Conservation (phyloP, 2,797 vertebrate genomes). For the Fringilla coelebs region DNA sequence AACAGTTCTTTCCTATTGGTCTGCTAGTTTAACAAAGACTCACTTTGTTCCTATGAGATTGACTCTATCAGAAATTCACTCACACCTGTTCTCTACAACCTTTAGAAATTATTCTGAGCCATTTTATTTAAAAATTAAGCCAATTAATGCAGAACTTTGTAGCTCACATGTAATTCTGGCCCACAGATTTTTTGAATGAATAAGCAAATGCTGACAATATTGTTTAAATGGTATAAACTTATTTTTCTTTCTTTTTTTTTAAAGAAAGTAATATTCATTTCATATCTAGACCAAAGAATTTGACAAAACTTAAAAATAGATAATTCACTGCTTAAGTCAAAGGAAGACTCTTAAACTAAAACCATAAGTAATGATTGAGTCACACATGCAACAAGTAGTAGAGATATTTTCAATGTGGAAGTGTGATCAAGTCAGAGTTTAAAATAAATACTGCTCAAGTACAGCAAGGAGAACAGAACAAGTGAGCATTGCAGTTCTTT, state of each 20-base stretch:
- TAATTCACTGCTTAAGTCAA: not conserved
- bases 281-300: not conserved
- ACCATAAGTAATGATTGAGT: constrained; percentile 2
- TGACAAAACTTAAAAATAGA: not conserved
- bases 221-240: not conserved
- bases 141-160: not conserved
- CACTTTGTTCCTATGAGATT: not conserved
- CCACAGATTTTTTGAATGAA: not conserved
- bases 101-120: not conserved
- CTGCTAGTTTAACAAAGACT: not conserved
- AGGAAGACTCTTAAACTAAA: not conserved
- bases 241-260: not conserved
- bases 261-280: not conserved
- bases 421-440: not conserved
- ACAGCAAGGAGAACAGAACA: not conserved
- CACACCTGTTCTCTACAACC: not conserved
- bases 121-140: not conserved
- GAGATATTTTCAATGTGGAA: constrained; percentile 20
- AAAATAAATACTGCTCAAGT: not conserved
- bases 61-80: not conserved
- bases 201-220: not conserved
- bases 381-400: not conserved
- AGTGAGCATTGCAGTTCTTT: not conserved
- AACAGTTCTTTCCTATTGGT: not conserved
- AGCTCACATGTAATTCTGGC: not conserved